Percentiles rank a stretch among this genome's conserved stretches.
Conservation (phyloP, 2,797 vertebrate genomes). For the Centroberyx gerrardi region DNA sequence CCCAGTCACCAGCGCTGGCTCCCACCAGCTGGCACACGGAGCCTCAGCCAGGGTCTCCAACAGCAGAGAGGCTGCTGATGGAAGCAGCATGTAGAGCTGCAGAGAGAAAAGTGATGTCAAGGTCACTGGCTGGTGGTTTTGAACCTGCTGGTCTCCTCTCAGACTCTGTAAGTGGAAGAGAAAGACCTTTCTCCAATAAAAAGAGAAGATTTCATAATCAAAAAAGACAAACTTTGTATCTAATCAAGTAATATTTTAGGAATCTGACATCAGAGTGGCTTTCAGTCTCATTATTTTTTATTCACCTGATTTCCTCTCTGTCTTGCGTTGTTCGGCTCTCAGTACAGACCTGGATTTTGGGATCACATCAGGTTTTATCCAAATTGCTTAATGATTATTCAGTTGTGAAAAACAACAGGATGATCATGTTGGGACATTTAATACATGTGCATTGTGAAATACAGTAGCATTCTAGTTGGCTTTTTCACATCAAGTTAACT, state of each 20-base stretch:
- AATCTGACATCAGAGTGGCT: neutral
- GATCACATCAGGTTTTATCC: neutral
- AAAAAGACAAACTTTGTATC: neutral
- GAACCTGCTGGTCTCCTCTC: neutral
- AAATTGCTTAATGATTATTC: neutral
- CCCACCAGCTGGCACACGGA: neutral
- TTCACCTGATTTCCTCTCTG: too few relatives aligned
- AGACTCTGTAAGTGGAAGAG: neutral
- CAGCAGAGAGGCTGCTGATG: neutral
- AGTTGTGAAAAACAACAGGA: neutral
- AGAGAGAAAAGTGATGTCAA: neutral
- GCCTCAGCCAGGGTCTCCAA: too few relatives aligned
- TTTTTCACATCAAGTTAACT: too few relatives aligned
- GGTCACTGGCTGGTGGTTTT: neutral
- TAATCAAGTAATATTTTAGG: neutral
- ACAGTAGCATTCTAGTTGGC: too few relatives aligned
- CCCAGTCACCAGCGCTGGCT: neutral
- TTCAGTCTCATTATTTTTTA: neutral
- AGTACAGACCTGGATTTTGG: neutral
- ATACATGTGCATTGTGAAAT: too few relatives aligned
- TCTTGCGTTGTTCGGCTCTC: too few relatives aligned
- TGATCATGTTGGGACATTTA: neutral
- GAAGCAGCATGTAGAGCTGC: too few relatives aligned
- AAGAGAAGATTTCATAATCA: neutral
- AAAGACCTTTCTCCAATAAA: neutral